phyloP scores from a whole-genome alignment of 1,140 invertebrate species.

The Penaeus chinensis region DNA sequence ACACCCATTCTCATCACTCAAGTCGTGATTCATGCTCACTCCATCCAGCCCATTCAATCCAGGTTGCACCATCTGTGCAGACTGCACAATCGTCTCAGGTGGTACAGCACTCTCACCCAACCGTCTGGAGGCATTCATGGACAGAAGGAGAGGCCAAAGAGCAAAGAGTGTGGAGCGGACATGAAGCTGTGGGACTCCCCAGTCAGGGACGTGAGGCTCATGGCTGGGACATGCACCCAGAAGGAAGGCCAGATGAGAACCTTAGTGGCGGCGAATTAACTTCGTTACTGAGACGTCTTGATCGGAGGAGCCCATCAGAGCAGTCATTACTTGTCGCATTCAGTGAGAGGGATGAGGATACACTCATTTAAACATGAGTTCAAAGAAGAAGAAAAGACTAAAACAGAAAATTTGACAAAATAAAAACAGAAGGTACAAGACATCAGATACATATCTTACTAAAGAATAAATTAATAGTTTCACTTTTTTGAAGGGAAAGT shows the following conservation, averaged over 20 bases:
- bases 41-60: not conserved
- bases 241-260: constrained; percentile 76
- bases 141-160: constrained; percentile 50
- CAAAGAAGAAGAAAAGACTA: not conserved
- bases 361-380: constrained; percentile 73
- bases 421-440: not conserved
- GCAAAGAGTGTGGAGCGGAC: constrained; percentile 31
- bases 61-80: not conserved
- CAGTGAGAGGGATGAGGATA: constrained; percentile 80
- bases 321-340: constrained; percentile 78
- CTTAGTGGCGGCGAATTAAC: constrained; percentile 75
- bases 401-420: not conserved
- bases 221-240: constrained; percentile 64
- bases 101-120: constrained; percentile 31
- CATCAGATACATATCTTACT: constrained; percentile 28
- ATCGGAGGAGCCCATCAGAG: constrained; percentile 73
- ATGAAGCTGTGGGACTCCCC: not conserved
- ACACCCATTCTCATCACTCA: not conserved
- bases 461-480: not conserved
- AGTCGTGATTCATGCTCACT: not conserved
- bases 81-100: constrained; percentile 15
- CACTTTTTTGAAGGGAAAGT: too few species aligned
- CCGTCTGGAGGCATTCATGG: constrained; percentile 54
- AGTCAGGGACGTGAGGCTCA: not conserved
- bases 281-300: constrained; percentile 71